Percentiles rank a stretch among this genome's conserved stretches.
phyloP scores from a whole-genome alignment of 2,888 invertebrate genomes.

The Anthrax anthrax region DNA sequence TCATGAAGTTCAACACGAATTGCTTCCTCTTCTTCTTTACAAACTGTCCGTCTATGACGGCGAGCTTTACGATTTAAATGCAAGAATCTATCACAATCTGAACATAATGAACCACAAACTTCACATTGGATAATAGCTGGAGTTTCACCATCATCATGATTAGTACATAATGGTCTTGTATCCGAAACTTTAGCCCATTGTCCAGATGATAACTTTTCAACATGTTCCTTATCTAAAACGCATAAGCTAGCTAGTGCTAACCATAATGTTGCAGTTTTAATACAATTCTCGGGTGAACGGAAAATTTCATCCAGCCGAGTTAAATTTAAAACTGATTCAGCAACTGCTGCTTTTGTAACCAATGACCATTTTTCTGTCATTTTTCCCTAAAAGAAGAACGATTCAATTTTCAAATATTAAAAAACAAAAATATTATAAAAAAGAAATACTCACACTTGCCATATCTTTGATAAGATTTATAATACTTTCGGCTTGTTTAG shows the following conservation, averaged over 20 bases:
- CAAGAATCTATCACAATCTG: constrained; percentile 89
- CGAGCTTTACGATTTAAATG: constrained; percentile 82
- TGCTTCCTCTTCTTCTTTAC: constrained; percentile 92
- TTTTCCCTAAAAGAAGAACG: constrained; percentile 49
- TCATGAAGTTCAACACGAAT: constrained; percentile 96
- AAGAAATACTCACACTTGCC: constrained; percentile 58
- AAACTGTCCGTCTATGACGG: constrained; percentile 59
- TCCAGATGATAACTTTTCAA: constrained; percentile 63
- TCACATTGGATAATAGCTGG: constrained; percentile 85
- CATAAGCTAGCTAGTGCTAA: constrained; percentile 84
- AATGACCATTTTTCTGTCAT: constrained; percentile 73
- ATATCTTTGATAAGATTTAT: constrained; percentile 81
- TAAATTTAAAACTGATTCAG: constrained; percentile 69
- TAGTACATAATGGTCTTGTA: constrained; percentile 70
- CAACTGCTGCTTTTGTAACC: constrained; percentile 76
- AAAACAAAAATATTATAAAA: neutral
- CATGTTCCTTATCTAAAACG: constrained; percentile 81
- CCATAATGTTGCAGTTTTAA: constrained; percentile 79
- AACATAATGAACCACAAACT: constrained; percentile 82
- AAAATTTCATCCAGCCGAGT: constrained; percentile 66
- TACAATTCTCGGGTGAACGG: constrained; percentile 60
- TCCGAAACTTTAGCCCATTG: constrained; percentile 55
- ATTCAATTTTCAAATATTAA: neutral
- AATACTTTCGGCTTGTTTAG: constrained; percentile 77
- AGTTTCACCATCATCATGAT: constrained; percentile 93